Base-by-base conservation (phyloP, 30 jellyfish, hydroid and myxozoan species). In the Haliclystus octoradiatus region DNA sequence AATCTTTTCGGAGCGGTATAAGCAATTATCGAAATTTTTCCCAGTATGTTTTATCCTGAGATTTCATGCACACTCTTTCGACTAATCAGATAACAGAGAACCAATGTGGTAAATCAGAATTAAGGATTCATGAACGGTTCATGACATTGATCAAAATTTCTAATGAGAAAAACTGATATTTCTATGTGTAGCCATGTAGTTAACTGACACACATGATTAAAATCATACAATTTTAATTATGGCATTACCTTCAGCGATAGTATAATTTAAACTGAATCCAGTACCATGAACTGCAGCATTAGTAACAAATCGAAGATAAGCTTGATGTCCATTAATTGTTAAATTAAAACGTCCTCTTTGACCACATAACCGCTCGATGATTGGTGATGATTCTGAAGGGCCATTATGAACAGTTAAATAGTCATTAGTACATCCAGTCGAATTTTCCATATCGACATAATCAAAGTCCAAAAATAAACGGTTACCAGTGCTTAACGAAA, bases 311-410 rank as follows among this genome's bases (percentile, higher is more conserved):
- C 67, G 80, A 1, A 80, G 65, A 1, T 76, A 66, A 0, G 52
- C 76, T 49, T 32, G 71, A 50, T 49, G 71, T 71, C 70, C 68
- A 19, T 57, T 7, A 29, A 83, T 19, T 3, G 60, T 66, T 3
- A 80, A 49, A 0, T 69, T 49, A 2, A 63, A 24, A 0, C 85
- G 85, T 0, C 22, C 26, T 3, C 65, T 66, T 23, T 46, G 19
- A 47, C 94, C 85, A 46, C 94, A 80, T 26, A 26, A 66, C 1
- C 79, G 78, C 5, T 82, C 85, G 23, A 80, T 66, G 26, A 80
- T 26, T 0, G 94, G 94, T 31, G 94, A 80, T 31, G 71, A 81
- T 14, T 49, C 62, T 5, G 85, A 76, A 23, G 34, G 76, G 26
- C 94, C 94, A 40, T 72, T 72, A 40, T 85, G 63, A 28, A 80